Evolutionary conservation across 2,888 invertebrate species (phyloP).

Genomic region (Acanthacorydalis orientalis): DNA sequence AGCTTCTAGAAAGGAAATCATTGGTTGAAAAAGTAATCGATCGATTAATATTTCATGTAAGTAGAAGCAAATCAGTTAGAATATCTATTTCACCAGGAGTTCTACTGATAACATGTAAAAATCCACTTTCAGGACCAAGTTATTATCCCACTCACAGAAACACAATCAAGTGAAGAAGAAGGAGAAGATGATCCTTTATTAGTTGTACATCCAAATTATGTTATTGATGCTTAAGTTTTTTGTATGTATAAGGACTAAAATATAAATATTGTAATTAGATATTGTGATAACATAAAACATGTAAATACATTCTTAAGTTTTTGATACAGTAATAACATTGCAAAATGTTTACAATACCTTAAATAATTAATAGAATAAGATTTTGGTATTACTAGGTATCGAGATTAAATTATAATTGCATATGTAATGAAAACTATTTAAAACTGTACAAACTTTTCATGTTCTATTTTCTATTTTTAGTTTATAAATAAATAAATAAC

Average conservation of each 20-base stretch:
- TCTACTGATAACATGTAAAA: not conserved
- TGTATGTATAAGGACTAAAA: no score
- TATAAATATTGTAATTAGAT: not conserved
- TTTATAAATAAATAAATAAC: no score
- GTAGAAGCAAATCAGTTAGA: slow-evolving; percentile 17
- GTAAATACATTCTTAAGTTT: not conserved
- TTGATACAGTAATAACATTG: not conserved
- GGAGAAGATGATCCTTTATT: slow-evolving; percentile 59
- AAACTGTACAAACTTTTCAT: no score
- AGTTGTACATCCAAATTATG: slow-evolving; percentile 94
- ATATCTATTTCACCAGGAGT: not conserved
- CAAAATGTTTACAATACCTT: no score
- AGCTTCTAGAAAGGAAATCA: slow-evolving; percentile 72
- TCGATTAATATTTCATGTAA: slow-evolving; percentile 68
- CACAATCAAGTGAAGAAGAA: slow-evolving; percentile 32
- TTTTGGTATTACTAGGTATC: no score
- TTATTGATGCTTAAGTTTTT: slow-evolving; percentile 41
- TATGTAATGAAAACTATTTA: no score
- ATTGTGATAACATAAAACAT: not conserved
- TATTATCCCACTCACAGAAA: slow-evolving; percentile 55
- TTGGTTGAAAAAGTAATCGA: slow-evolving; percentile 90
- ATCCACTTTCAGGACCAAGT: slow-evolving; percentile 54
- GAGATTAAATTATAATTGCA: no score
- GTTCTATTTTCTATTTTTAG: no score
- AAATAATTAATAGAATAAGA: no score